A percentile compares a stretch with the other conserved stretches of the same genome.
These are phyloP conservation scores for Maniola jurtina DNA, from an alignment of 1,140 invertebrate species.

Conservation along the genomic window DNA sequence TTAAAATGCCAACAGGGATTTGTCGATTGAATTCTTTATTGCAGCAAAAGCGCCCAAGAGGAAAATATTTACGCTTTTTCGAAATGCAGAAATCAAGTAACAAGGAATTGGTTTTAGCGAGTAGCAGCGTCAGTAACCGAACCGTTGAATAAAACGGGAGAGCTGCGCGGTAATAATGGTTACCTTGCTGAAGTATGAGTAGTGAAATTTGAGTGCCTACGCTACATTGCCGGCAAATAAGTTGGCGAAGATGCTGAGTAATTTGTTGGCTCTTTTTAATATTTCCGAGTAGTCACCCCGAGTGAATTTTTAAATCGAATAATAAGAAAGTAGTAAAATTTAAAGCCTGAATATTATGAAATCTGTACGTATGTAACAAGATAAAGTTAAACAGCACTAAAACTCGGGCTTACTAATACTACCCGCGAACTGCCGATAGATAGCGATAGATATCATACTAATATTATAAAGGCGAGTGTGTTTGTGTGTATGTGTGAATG, in stretches of 20 bases:
- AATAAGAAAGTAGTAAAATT: neutral
- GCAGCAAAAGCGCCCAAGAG: slow-evolving; percentile 68
- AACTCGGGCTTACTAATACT: too few species aligned
- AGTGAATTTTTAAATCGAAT: slow-evolving; percentile 15
- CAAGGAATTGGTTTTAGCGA: slow-evolving; percentile 76
- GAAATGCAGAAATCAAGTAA: slow-evolving; percentile 77
- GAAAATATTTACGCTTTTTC: slow-evolving; percentile 77
- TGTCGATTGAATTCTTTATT: slow-evolving; percentile 67
- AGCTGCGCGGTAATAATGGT: slow-evolving; percentile 62
- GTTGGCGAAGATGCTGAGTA: slow-evolving; percentile 29
- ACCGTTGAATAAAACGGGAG: slow-evolving; percentile 67
- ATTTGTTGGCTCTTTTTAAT: slow-evolving; percentile 34
- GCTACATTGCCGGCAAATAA: slow-evolving; percentile 28
- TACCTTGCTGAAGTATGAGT: slow-evolving; percentile 60
- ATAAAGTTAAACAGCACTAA: too few species aligned
- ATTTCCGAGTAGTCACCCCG: slow-evolving; percentile 22
- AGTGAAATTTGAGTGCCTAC: slow-evolving; percentile 38
- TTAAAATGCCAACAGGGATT: slow-evolving; percentile 64
- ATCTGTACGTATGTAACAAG: too few species aligned
- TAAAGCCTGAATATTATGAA: neutral
- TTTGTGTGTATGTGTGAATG: too few species aligned
- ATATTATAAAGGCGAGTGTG: too few species aligned
- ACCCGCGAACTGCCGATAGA: too few species aligned
- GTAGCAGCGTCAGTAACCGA: slow-evolving; percentile 59
- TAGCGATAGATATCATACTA: too few species aligned